These are phyloP conservation scores for Sphenopsis melanotis DNA, from an alignment of 2,797 vertebrate genomes.

Conservation along the genomic window DNA sequence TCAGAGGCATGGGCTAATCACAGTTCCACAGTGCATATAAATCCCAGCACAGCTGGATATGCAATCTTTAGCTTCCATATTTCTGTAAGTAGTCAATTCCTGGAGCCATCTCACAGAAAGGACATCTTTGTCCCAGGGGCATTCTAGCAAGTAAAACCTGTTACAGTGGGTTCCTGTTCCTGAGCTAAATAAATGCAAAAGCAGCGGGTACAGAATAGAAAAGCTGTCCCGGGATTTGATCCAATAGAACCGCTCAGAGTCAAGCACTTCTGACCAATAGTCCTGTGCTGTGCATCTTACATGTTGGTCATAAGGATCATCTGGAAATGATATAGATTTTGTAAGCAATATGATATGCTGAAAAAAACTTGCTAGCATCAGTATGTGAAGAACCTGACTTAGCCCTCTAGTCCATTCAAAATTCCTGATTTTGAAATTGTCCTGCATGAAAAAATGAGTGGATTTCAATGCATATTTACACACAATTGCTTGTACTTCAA, in stretches of 20 bases:
- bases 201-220: background rate
- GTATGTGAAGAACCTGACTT: background rate
- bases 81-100: background rate
- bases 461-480: background rate
- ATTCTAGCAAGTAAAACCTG: background rate
- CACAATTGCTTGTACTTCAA: background rate
- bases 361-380: background rate
- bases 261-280: background rate
- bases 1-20: background rate
- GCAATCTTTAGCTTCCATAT: background rate
- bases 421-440: background rate
- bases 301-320: background rate
- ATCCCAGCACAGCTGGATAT: background rate
- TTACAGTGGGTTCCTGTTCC: background rate
- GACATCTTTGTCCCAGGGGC: background rate
- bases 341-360: background rate
- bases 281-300: background rate
- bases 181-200: background rate
- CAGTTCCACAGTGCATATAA: background rate
- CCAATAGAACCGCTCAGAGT: background rate
- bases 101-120: background rate
- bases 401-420: background rate
- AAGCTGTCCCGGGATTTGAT: background rate
- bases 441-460: background rate
- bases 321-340: background rate